These are phyloP conservation scores for Crossaster papposus DNA, from an alignment of 53 echinoderm and acorn worm species.

Conservation along the genomic window DNA sequence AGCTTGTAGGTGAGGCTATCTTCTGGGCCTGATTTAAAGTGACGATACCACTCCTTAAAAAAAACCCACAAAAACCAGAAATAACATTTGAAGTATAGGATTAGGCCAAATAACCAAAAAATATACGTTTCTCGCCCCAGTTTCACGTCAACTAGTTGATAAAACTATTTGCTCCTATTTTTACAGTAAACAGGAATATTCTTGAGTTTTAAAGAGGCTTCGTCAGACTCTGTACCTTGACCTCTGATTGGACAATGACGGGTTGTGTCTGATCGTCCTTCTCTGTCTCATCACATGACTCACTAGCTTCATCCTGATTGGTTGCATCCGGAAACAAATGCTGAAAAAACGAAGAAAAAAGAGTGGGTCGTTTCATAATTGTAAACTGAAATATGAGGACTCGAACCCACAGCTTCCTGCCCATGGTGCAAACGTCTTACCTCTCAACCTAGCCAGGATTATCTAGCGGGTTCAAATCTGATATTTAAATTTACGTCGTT, in stretches of 20 bases:
- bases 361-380: no score
- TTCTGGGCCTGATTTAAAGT: constrained; percentile 92
- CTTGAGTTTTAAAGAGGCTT: no score
- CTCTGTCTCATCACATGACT: constrained; percentile 36
- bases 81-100: not conserved
- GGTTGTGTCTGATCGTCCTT: constrained; percentile 50
- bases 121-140: not conserved
- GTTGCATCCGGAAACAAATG: constrained; percentile 84
- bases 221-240: constrained; percentile 30
- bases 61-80: not conserved
- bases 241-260: constrained; percentile 45
- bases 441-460: no score
- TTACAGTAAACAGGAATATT: not conserved
- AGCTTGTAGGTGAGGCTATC: constrained; percentile 83
- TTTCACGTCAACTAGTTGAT: no score
- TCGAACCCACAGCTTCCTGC: no score
- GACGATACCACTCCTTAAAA: constrained; percentile 83
- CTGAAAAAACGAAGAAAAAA: constrained; percentile 5
- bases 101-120: not conserved
- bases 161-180: not conserved
- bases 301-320: constrained; percentile 35
- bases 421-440: no score
- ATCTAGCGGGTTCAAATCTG: not conserved
- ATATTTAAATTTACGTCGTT: not conserved
- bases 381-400: no score